Percentiles rank a stretch among this genome's conserved stretches.
Evolutionary conservation across 2,888 invertebrate species (phyloP).

Genomic region (Polymixis flavicincta): DNA sequence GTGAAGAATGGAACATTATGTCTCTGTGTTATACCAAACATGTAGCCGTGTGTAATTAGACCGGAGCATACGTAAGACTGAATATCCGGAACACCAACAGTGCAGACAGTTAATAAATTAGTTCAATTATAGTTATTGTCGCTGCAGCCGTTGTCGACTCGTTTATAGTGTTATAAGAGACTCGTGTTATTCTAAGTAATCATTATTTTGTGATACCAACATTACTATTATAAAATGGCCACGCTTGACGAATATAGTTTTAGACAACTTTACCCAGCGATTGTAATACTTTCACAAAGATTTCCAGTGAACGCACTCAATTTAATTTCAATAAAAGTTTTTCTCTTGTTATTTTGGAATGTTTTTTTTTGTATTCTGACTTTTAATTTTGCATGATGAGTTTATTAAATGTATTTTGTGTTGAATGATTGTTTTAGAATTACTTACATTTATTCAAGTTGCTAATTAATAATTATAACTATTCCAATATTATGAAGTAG

Average conservation of each 20-base stretch:
- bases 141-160: slow-evolving; percentile 52
- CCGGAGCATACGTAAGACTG: slow-evolving; percentile 69
- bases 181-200: slow-evolving; percentile 66
- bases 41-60: slow-evolving; percentile 50
- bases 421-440: slow-evolving; percentile 47
- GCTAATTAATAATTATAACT: slow-evolving; percentile 33
- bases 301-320: slow-evolving; percentile 37
- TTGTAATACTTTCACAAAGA: slow-evolving; percentile 44
- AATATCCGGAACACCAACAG: slow-evolving; percentile 63
- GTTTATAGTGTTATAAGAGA: slow-evolving; percentile 59
- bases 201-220: slow-evolving; percentile 70
- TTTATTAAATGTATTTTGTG: slow-evolving; percentile 53
- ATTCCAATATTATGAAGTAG: slow-evolving; percentile 45
- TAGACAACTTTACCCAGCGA: slow-evolving; percentile 64
- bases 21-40: slow-evolving; percentile 52
- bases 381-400: slow-evolving; percentile 38
- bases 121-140: slow-evolving; percentile 68
- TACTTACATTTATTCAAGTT: slow-evolving; percentile 35
- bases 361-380: slow-evolving; percentile 43
- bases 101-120: slow-evolving; percentile 66
- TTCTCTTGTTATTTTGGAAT: slow-evolving; percentile 34
- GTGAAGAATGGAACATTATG: slow-evolving; percentile 45
- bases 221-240: slow-evolving; percentile 67
- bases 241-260: slow-evolving; percentile 66
- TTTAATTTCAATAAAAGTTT: slow-evolving; percentile 20